phyloP scores from a whole-genome alignment of 2,113 vertebrate genomes.

The Sander lucioperca region DNA sequence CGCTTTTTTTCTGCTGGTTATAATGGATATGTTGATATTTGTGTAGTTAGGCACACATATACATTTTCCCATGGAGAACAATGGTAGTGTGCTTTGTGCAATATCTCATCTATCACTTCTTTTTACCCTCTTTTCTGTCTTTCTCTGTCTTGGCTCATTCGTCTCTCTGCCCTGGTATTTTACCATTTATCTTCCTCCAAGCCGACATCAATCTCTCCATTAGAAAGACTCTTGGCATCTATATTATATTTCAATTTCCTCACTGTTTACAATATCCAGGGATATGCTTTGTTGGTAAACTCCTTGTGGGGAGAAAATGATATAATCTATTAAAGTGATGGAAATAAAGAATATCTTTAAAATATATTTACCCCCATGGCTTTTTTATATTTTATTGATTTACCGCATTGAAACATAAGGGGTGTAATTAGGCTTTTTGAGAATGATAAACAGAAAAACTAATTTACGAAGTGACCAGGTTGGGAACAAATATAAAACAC shows the following conservation, averaged over 20 bases:
- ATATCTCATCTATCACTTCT: conserved; percentile 31
- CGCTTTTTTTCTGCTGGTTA: conserved; percentile 8
- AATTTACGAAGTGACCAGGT: neutral
- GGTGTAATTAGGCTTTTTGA: conserved; percentile 1
- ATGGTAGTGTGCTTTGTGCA: conserved; percentile 5
- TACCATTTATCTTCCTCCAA: conserved; percentile 38
- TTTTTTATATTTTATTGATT: neutral
- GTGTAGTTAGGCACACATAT: neutral
- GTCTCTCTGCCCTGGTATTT: conserved; percentile 22
- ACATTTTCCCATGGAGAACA: conserved; percentile 15
- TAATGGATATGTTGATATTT: conserved; percentile 30
- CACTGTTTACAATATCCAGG: conserved; percentile 41
- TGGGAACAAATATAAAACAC: neutral
- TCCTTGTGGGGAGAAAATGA: conserved; percentile 18
- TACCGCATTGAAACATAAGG: neutral
- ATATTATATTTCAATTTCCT: conserved; percentile 54
- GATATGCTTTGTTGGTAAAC: conserved; percentile 29
- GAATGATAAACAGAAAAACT: neutral
- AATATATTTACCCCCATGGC: neutral
- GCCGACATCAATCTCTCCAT: conserved; percentile 33
- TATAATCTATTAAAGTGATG: conserved; percentile 28
- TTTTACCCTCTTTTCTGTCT: conserved; percentile 12
- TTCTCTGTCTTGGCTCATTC: conserved; percentile 21
- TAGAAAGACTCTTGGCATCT: conserved; percentile 40
- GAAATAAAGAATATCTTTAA: neutral